These are phyloP conservation scores for Microchrysa polita DNA, from an alignment of 2,888 invertebrate genomes.

Conservation along the genomic window DNA sequence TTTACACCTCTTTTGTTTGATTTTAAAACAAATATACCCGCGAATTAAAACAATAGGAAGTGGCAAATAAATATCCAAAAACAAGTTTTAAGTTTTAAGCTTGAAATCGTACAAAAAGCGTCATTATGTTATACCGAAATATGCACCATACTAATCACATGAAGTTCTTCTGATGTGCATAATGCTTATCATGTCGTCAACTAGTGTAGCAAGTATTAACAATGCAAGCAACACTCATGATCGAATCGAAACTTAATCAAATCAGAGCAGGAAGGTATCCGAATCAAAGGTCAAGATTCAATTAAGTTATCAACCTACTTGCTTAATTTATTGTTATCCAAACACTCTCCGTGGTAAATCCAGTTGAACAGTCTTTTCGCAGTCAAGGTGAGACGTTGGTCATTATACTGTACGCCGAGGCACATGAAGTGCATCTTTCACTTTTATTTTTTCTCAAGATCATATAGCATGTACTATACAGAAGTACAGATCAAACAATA, in stretches of 20 bases:
- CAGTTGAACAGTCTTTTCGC: constrained; percentile 17
- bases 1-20: too few species aligned
- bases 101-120: too few species aligned
- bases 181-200: too few species aligned
- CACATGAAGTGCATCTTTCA: constrained; percentile 25
- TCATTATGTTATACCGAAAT: too few species aligned
- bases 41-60: too few species aligned
- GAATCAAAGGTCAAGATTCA: constrained; percentile 33
- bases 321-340: background rate
- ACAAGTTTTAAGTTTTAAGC: too few species aligned
- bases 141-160: too few species aligned
- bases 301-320: constrained; percentile 40
- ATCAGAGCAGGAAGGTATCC: constrained; percentile 20
- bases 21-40: too few species aligned
- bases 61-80: too few species aligned
- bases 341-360: constrained; percentile 1
- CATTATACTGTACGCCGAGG: background rate
- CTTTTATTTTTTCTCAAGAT: constrained; percentile 6
- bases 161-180: too few species aligned
- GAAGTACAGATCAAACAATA: background rate
- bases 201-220: too few species aligned
- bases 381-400: constrained; percentile 24
- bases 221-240: too few species aligned
- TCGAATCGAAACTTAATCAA: background rate
- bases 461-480: background rate